Percentiles rank a stretch among this genome's conserved stretches.
These are phyloP conservation scores for Eupeodes luniger DNA, from an alignment of 2,888 invertebrate species.

Conservation along the genomic window DNA sequence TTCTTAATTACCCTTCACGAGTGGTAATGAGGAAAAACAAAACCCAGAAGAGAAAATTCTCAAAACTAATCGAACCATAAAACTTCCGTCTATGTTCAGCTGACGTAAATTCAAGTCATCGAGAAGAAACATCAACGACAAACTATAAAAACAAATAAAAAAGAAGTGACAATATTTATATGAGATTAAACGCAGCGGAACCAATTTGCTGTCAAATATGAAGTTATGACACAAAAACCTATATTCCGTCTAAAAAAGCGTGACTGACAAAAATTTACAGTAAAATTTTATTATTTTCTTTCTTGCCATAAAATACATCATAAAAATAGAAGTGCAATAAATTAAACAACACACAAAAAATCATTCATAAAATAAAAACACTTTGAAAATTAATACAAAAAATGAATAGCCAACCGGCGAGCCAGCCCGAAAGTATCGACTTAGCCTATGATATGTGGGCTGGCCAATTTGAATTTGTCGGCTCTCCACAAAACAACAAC, in stretches of 20 bases:
- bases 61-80: constrained; percentile 73
- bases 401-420: constrained; percentile 84
- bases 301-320: constrained; percentile 60
- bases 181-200: constrained; percentile 69
- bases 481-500: constrained; percentile 83
- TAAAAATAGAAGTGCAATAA: constrained; percentile 5
- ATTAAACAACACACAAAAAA: constrained; percentile 20
- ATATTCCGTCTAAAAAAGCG: constrained; percentile 41
- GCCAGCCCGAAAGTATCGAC: constrained; percentile 87
- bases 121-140: constrained; percentile 15
- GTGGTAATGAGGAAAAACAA: constrained; percentile 61
- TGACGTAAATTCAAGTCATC: constrained; percentile 36
- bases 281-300: constrained; percentile 29
- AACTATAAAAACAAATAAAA: neutral
- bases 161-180: constrained; percentile 40
- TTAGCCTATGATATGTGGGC: constrained; percentile 95
- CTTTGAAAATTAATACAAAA: constrained; percentile 74
- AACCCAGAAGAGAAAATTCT: constrained; percentile 67
- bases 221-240: constrained; percentile 65
- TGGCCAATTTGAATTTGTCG: constrained; percentile 94
- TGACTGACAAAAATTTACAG: constrained; percentile 49
- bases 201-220: constrained; percentile 45
- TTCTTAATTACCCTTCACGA: constrained; percentile 63
- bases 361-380: constrained; percentile 13
- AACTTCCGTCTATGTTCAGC: constrained; percentile 66